Evolutionary conservation across 1,140 invertebrate species (phyloP).

Genomic region (Eumaeus atala): DNA sequence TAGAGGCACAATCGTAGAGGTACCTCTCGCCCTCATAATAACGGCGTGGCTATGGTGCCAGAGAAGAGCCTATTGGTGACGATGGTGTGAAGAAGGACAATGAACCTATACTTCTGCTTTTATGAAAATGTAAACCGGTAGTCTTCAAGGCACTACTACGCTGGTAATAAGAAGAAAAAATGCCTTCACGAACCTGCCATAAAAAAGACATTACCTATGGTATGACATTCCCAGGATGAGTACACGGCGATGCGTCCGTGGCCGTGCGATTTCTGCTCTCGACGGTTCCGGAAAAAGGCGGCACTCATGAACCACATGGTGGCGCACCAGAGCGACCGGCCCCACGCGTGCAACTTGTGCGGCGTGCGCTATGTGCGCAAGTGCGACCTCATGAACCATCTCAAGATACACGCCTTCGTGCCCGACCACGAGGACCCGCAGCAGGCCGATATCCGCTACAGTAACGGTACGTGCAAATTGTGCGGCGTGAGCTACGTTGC

Average conservation of each 20-base stretch:
- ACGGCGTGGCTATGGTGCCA: too few species aligned
- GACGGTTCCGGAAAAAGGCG: constrained; percentile 86
- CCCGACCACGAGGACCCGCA: constrained; percentile 64
- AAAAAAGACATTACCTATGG: too few species aligned
- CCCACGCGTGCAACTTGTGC: constrained; percentile 85
- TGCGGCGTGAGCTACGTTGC: constrained; percentile 32
- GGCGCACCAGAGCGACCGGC: constrained; percentile 85
- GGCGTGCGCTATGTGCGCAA: constrained; percentile 85
- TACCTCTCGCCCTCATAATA: too few species aligned
- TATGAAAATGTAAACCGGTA: too few species aligned
- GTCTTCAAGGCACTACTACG: too few species aligned
- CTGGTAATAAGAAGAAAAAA: too few species aligned
- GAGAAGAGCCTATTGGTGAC: too few species aligned
- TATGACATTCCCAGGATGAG: constrained; percentile 73
- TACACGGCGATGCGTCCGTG: constrained; percentile 87
- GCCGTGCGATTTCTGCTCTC: constrained; percentile 89
- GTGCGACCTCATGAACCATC: constrained; percentile 85
- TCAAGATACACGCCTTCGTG: constrained; percentile 86
- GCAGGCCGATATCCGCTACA: constrained; percentile 30
- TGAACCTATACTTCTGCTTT: too few species aligned
- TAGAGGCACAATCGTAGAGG: too few species aligned
- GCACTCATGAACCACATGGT: constrained; percentile 90
- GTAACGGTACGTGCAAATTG: constrained; percentile 20
- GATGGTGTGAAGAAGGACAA: too few species aligned
- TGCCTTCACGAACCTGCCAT: too few species aligned